Evolutionary conservation across 2,113 vertebrate species (phyloP), one percentile per base, ranked within the genome.

Genomic region (Lampris megalopsis): DNA sequence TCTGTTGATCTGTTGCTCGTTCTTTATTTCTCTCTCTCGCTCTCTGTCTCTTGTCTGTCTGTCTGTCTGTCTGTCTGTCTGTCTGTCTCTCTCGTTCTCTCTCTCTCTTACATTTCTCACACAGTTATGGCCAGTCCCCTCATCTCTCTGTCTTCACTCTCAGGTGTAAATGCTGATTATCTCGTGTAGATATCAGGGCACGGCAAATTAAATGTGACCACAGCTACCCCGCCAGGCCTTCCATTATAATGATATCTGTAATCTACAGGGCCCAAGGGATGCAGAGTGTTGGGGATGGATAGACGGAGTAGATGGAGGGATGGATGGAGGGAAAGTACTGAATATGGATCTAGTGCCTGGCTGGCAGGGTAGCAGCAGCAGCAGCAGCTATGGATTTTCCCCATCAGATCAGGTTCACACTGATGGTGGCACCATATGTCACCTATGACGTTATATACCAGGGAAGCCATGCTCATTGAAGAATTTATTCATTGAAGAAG

Each of bases 231-330:
- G 84, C 84, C 84, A 85, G 81, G 85, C 84, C 77, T 50, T 88
- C 89, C 86, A 91, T 90, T 92, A 89, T 91, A 92, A 93, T 88
- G 82, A 88, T 91, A 91, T 94, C 85, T 84, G 81, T 91, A 92
- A 91, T 93, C 91, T 90, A 87, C 71, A 42, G 73, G 79, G 75
- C 84, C 83, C 87, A 60, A 66, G 75, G 70, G 89, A 85, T 73
- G 71, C 62, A 24, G 54, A 8, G 48, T 48, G 73, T 66, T 72
- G 42, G 57, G 81, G 86, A 9, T 9, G 67, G 77, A 49, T 69
- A 73, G 48, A 50, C 11, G 24, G 40, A 4, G 4, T 9, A 47
- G 84, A 82, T 74, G 57, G 63, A 53, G 74, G 65, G 58, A 76
- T 60, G 77, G 75, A 71, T 59, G 59, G 52, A 60, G 62, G 54